These are phyloP conservation scores for Tachina fera DNA, from an alignment of 2,888 invertebrate genomes.

Conservation along the genomic window DNA sequence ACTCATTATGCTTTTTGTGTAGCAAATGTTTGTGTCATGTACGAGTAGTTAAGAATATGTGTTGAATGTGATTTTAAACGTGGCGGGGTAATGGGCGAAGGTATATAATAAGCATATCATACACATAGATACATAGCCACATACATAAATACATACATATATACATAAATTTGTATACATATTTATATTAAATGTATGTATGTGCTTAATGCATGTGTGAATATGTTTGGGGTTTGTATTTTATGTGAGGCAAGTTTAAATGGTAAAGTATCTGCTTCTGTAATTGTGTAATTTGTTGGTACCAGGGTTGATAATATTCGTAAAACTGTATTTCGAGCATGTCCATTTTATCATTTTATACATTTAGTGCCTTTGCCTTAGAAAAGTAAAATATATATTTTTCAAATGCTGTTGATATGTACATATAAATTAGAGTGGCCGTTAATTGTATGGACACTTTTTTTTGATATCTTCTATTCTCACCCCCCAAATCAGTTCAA, in stretches of 20 bases:
- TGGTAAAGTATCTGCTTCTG: slow-evolving; percentile 42
- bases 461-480: no score
- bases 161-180: background rate
- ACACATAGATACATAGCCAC: background rate
- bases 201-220: slow-evolving; percentile 2
- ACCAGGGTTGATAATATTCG: background rate
- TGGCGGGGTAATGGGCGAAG: slow-evolving; percentile 45
- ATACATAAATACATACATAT: background rate
- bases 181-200: background rate
- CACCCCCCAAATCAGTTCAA: no score
- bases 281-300: slow-evolving; percentile 36
- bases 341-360: background rate
- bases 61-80: slow-evolving; percentile 44
- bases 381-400: no score
- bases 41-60: background rate
- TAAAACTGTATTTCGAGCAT: background rate
- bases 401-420: no score
- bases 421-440: no score
- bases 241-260: slow-evolving; percentile 42
- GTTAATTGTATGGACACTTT: no score
- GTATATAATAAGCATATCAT: slow-evolving; percentile 10
- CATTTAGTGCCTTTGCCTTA: background rate
- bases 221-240: background rate
- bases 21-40: slow-evolving; percentile 30
- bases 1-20: slow-evolving; percentile 68